These are phyloP conservation scores for Kuschelorhynchus macadamiae DNA, from an alignment of 2,888 invertebrate genomes.

Conservation along the genomic window DNA sequence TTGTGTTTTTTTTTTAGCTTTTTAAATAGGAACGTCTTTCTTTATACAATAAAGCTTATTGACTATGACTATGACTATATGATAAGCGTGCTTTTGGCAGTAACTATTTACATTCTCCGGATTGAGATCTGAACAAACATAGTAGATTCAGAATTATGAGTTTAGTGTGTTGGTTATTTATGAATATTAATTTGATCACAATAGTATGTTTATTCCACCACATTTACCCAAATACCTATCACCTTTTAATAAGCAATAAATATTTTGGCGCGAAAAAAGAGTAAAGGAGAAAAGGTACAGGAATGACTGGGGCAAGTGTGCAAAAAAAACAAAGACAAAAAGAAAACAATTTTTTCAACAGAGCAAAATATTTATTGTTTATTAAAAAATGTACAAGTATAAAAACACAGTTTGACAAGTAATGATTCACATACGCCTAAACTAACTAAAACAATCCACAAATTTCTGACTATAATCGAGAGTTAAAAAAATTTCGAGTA, in stretches of 20 bases:
- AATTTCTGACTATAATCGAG: not conserved
- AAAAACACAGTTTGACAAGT: constrained; percentile 21
- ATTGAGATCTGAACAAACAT: too few species aligned
- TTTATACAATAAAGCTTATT: too few species aligned
- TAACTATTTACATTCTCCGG: too few species aligned
- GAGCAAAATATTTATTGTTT: constrained; percentile 70
- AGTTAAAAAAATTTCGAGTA: constrained; percentile 1
- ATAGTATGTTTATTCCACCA: too few species aligned
- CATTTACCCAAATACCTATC: constrained; percentile 35
- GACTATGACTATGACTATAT: too few species aligned
- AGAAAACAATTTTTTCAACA: constrained; percentile 55
- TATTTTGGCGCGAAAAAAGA: constrained; percentile 59
- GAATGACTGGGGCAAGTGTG: constrained; percentile 45
- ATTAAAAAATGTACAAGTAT: constrained; percentile 59
- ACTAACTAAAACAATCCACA: not conserved
- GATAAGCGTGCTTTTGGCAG: too few species aligned
- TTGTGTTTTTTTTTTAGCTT: too few species aligned
- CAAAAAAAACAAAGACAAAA: constrained; percentile 50
- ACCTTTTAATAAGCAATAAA: constrained; percentile 62
- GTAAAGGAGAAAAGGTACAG: constrained; percentile 42
- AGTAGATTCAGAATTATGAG: too few species aligned
- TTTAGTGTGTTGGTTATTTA: too few species aligned
- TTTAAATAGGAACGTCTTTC: too few species aligned
- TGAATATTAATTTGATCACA: too few species aligned
- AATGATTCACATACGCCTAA: constrained; percentile 11